Evolutionary conservation across 2,888 invertebrate genomes (phyloP).

Genomic region (Epicampocera succincta): DNA sequence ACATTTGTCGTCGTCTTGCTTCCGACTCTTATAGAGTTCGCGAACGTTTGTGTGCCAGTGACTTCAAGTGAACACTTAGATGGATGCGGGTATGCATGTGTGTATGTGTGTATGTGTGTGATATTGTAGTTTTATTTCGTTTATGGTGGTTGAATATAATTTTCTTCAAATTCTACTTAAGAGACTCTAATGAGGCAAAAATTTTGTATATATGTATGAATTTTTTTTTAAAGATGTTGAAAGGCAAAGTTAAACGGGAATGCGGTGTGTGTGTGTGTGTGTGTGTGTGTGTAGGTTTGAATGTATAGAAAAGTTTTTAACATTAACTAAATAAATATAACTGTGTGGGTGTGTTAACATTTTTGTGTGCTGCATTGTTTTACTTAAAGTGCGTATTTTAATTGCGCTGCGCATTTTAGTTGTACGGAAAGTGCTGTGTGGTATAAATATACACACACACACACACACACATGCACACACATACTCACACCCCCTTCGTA

Average conservation of each 20-base stretch:
- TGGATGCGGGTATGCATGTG: background rate
- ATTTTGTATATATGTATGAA: slow-evolving; percentile 11
- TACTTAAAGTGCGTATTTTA: slow-evolving; percentile 47
- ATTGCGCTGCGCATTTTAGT: slow-evolving; percentile 60
- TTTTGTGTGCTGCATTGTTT: slow-evolving; percentile 36
- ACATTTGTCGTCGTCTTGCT: slow-evolving; percentile 48
- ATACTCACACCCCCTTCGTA: background rate
- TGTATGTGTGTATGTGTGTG: background rate
- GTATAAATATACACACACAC: slow-evolving; percentile 2
- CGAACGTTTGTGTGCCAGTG: background rate
- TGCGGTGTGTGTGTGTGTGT: background rate
- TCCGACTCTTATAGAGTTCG: background rate
- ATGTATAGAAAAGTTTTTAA: background rate
- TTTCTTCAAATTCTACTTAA: slow-evolving; percentile 63
- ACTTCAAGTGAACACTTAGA: background rate
- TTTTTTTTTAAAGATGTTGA: background rate
- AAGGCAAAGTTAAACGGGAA: too few relatives aligned
- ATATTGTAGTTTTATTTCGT: slow-evolving; percentile 52
- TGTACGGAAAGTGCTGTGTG: slow-evolving; percentile 41
- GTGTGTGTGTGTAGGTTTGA: background rate
- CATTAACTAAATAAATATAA: background rate
- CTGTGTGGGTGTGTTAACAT: background rate
- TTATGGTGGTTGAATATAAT: slow-evolving; percentile 60
- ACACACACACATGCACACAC: background rate
- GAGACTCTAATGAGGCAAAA: slow-evolving; percentile 66